Evolutionary conservation across 2,113 vertebrate genomes (phyloP).

Genomic region (Amblyornis subalaris): DNA sequence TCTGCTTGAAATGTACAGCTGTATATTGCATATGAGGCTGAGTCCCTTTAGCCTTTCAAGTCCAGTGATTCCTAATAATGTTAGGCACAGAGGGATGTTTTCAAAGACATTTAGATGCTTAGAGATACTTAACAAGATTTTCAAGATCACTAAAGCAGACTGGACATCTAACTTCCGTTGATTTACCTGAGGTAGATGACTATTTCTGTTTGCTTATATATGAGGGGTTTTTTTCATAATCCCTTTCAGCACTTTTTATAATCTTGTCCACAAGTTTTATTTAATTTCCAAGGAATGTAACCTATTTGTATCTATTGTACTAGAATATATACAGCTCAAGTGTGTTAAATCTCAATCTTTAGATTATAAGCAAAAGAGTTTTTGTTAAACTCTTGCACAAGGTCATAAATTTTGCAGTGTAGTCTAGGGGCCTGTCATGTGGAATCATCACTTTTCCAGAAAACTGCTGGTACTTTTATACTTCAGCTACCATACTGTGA

Average conservation of each 20-base stretch:
- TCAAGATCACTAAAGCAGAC: not conserved
- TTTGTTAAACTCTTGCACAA: not conserved
- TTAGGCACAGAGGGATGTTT: not conserved
- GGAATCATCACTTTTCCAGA: not conserved
- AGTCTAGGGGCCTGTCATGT: not conserved
- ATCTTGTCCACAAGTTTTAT: not conserved
- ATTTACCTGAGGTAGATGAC: not conserved
- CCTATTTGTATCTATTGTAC: not conserved
- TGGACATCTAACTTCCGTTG: not conserved
- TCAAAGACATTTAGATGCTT: not conserved
- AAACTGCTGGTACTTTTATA: not conserved
- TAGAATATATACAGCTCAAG: not conserved
- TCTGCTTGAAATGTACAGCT: not conserved
- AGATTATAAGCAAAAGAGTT: not conserved
- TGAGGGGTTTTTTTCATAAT: not conserved
- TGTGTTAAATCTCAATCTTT: not conserved
- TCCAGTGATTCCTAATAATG: not conserved
- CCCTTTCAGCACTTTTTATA: not conserved
- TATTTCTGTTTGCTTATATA: not conserved
- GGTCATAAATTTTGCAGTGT: not conserved
- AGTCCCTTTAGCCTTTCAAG: not conserved
- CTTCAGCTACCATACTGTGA: not conserved
- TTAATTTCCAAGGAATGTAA: not conserved
- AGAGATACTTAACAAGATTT: not conserved
- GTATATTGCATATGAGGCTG: not conserved